phyloP scores from a whole-genome alignment of 2,797 vertebrate genomes.

The Tragelaphus oryx region DNA sequence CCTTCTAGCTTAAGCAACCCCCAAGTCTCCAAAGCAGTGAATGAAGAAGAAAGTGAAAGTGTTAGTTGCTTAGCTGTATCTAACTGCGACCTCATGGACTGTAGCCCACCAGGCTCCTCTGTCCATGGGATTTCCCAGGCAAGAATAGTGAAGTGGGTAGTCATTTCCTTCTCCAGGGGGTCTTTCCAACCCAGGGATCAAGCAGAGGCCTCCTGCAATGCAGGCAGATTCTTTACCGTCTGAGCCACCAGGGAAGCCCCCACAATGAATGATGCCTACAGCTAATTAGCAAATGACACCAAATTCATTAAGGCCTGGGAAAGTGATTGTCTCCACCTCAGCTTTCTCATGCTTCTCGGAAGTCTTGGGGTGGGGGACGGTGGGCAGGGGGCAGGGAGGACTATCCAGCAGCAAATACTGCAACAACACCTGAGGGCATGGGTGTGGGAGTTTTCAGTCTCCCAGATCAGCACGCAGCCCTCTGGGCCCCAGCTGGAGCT shows the following conservation, averaged over 20 bases:
- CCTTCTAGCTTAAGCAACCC: background rate
- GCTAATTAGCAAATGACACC: background rate
- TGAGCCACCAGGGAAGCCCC: background rate
- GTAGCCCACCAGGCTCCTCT: background rate
- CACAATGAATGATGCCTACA: background rate
- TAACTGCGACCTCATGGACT: background rate
- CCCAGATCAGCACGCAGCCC: background rate
- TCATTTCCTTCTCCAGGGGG: background rate
- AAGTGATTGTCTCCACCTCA: background rate
- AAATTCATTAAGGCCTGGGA: slow-evolving; percentile 17
- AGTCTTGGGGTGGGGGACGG: background rate
- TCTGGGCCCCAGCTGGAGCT: background rate
- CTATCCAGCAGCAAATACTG: background rate
- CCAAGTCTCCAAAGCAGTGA: background rate
- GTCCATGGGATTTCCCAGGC: background rate
- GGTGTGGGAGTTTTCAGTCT: background rate
- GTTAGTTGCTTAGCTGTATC: background rate
- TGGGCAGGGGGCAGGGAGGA: background rate
- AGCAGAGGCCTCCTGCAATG: background rate
- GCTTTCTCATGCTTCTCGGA: slow-evolving; percentile 30
- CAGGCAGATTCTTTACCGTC: background rate
- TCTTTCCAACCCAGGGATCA: background rate
- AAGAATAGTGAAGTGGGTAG: background rate
- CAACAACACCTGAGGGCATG: background rate
- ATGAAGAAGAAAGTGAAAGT: background rate